A percentile compares a stretch with the other conserved stretches of the same genome.
phyloP scores from a whole-genome alignment of 37 sponge, comb jelly and placozoan genomes.

The Hexactinellida sp. region DNA sequence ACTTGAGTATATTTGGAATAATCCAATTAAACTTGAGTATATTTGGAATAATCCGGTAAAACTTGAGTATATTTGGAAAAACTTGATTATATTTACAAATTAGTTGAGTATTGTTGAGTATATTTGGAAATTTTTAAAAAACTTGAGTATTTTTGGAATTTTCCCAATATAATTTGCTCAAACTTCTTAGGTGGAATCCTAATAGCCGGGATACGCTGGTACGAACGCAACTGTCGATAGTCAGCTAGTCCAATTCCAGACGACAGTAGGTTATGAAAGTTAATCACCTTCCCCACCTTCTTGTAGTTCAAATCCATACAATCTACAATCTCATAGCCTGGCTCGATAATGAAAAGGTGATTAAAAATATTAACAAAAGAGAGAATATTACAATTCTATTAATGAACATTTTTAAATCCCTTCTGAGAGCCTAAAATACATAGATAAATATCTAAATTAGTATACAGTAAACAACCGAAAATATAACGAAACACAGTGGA shows the following conservation, averaged over 20 bases:
- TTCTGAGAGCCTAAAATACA: not conserved
- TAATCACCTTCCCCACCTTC: not conserved
- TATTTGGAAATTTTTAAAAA: too few relatives aligned
- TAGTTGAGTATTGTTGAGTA: too few relatives aligned
- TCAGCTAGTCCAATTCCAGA: not conserved
- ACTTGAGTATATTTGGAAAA: too few relatives aligned
- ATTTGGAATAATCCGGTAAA: too few relatives aligned
- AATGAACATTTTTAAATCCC: not conserved
- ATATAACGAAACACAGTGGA: too few relatives aligned
- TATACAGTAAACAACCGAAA: not conserved
- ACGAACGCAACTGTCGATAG: not conserved
- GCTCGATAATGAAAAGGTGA: not conserved
- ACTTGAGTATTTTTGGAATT: too few relatives aligned
- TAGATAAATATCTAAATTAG: too few relatives aligned
- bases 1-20: too few relatives aligned
- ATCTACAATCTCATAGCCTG: not conserved
- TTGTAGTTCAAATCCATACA: not conserved
- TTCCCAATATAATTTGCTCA: not conserved
- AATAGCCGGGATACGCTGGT: not conserved
- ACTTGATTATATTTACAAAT: too few relatives aligned
- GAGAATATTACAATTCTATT: too few relatives aligned
- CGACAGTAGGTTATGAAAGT: not conserved
- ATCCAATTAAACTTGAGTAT: too few relatives aligned
- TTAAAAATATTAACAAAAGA: not conserved
- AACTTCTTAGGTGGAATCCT: not conserved